Evolutionary conservation across 2,113 vertebrate species (phyloP).

Genomic region (Perca schrenkii): DNA sequence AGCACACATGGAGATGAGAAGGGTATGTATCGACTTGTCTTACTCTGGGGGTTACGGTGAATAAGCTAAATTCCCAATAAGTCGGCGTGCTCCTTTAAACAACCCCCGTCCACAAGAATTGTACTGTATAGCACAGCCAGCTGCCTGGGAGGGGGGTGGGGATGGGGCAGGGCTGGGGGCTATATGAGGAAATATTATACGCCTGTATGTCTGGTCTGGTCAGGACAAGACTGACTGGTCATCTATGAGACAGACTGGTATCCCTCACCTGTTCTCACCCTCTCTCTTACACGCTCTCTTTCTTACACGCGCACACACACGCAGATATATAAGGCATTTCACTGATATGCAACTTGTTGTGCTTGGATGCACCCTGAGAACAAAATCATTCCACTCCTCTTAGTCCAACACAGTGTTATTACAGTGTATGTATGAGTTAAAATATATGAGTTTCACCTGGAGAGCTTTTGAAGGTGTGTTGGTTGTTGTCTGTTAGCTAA

Average conservation of each 20-base stretch:
- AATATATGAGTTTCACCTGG: not conserved
- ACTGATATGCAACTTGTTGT: too few relatives aligned
- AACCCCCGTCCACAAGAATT: conserved; percentile 50
- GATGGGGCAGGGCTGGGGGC: conserved; percentile 18
- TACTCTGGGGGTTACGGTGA: too few relatives aligned
- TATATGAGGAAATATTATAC: conserved; percentile 70
- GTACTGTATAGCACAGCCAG: conserved; percentile 48
- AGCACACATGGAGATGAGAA: too few relatives aligned
- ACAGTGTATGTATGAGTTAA: not conserved
- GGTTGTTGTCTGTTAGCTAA: not conserved
- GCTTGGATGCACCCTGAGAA: not conserved
- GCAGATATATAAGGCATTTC: not conserved
- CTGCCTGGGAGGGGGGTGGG: conserved; percentile 37
- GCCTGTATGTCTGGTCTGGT: conserved; percentile 65
- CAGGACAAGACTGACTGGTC: conserved; percentile 48
- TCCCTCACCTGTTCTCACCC: conserved; percentile 70
- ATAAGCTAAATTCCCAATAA: too few relatives aligned
- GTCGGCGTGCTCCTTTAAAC: not conserved
- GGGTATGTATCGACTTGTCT: too few relatives aligned
- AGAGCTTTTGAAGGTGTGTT: not conserved
- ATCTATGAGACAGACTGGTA: conserved; percentile 55
- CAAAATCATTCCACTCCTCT: not conserved
- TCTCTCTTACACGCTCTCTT: not conserved
- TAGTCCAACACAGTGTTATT: not conserved
- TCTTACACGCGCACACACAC: not conserved